phyloP scores from a whole-genome alignment of 53 echinoderm and acorn worm genomes.

The Hippasteria phrygiana region DNA sequence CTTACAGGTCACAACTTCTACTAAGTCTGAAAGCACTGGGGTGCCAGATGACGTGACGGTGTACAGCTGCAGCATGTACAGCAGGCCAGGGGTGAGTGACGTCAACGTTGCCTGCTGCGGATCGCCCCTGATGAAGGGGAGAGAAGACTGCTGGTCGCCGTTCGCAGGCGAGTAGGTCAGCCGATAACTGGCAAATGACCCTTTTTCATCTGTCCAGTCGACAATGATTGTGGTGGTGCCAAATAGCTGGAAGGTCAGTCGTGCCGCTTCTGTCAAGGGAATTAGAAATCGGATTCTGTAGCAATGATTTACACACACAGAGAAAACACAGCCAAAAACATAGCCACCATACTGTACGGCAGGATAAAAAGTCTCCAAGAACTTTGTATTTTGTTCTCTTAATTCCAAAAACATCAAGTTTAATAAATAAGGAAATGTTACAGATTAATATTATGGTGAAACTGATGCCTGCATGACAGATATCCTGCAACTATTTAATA shows the following conservation, averaged over 20 bases:
- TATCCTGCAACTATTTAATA: no score
- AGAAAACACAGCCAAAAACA: no score
- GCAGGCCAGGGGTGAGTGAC: constrained; percentile 40
- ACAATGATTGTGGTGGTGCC: constrained; percentile 57
- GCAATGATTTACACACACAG: no score
- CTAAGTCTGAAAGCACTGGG: constrained; percentile 28
- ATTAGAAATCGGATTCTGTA: neutral
- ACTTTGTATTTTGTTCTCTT: no score
- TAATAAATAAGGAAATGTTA: no score
- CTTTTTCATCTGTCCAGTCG: constrained; percentile 70
- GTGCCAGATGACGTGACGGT: neutral
- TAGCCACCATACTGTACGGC: no score
- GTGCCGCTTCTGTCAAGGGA: neutral
- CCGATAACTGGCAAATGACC: constrained; percentile 75
- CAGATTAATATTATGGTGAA: no score
- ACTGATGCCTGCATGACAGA: no score
- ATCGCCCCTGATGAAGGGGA: neutral
- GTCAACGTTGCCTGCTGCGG: neutral
- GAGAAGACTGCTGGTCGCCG: constrained; percentile 52
- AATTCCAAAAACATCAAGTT: no score
- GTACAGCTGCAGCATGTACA: constrained; percentile 17
- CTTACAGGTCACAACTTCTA: constrained; percentile 48
- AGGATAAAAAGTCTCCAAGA: no score
- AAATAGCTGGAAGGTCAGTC: neutral
- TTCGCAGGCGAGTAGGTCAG: constrained; percentile 69